Evolutionary conservation across 1,140 invertebrate genomes (phyloP).

Genomic region (Ceratina japonica): DNA sequence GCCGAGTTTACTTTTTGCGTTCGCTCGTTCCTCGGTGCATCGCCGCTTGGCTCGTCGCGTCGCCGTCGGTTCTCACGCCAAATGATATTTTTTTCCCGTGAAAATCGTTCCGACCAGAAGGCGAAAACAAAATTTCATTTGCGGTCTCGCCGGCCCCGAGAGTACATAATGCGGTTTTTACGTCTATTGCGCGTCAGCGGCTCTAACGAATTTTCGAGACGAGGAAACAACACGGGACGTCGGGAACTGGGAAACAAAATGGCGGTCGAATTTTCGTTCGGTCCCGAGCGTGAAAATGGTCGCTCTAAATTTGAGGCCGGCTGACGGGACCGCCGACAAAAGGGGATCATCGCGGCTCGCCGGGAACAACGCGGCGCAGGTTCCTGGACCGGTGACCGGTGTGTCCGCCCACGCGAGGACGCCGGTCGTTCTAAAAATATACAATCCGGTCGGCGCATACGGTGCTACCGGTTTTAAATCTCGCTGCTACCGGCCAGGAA

Average conservation of each 20-base stretch:
- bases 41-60: too few species aligned
- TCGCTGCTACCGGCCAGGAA: conserved; percentile 59
- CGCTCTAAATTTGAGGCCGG: too few species aligned
- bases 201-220: too few species aligned
- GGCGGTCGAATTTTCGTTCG: not conserved
- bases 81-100: not conserved
- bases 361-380: conserved; percentile 63
- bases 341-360: conserved; percentile 46
- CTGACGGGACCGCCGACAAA: conserved; percentile 44
- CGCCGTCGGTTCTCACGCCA: not conserved
- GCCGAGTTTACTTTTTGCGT: not conserved
- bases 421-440: conserved; percentile 74
- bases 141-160: not conserved
- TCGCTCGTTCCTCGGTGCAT: not conserved
- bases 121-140: not conserved
- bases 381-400: conserved; percentile 63
- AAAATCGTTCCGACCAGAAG: too few species aligned
- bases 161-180: not conserved
- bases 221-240: not conserved
- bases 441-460: conserved; percentile 64
- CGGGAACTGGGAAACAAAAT: not conserved
- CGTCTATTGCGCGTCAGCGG: too few species aligned
- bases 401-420: conserved; percentile 69
- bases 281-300: too few species aligned
- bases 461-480: conserved; percentile 77